Conservation (phyloP, 1,140 invertebrate species). For the Psix sp. region DNA sequence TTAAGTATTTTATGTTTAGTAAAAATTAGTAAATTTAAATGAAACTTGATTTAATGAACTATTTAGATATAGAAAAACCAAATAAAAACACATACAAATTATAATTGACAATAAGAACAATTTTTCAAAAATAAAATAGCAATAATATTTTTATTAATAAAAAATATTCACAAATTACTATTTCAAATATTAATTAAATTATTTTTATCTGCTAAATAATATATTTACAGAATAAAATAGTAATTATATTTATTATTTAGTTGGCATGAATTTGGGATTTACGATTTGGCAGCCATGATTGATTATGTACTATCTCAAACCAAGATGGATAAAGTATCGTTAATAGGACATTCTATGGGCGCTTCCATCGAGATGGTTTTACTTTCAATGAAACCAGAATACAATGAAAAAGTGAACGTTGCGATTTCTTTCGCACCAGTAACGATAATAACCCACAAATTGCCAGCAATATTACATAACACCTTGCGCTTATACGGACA, state of each 20-base stretch:
- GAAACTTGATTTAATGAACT: too few species aligned
- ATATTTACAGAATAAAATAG: slow-evolving; percentile 1
- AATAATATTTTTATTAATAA: too few species aligned
- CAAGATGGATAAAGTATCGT: slow-evolving; percentile 71
- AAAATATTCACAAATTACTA: too few species aligned
- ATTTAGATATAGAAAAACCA: too few species aligned
- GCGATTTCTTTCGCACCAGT: slow-evolving; percentile 78
- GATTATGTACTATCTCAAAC: slow-evolving; percentile 78
- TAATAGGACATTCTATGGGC: slow-evolving; percentile 76
- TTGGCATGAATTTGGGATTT: slow-evolving; percentile 80
- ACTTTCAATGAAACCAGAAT: slow-evolving; percentile 74
- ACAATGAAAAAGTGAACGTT: slow-evolving; percentile 73
- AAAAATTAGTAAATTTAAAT: too few species aligned
- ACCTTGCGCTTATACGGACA: slow-evolving; percentile 65
- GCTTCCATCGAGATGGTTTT: slow-evolving; percentile 71
- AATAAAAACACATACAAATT: too few species aligned
- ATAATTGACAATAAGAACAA: too few species aligned
- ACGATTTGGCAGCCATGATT: slow-evolving; percentile 80
- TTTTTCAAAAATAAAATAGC: too few species aligned
- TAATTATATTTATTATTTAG: slow-evolving; percentile 40
- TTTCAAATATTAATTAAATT: too few species aligned
- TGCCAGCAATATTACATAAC: slow-evolving; percentile 61
- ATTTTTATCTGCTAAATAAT: too few species aligned
- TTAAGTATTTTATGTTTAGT: too few species aligned
- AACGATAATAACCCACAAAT: slow-evolving; percentile 65